These are phyloP conservation scores for Megastigmus dorsalis DNA, from an alignment of 2,888 invertebrate species.

Conservation along the genomic window DNA sequence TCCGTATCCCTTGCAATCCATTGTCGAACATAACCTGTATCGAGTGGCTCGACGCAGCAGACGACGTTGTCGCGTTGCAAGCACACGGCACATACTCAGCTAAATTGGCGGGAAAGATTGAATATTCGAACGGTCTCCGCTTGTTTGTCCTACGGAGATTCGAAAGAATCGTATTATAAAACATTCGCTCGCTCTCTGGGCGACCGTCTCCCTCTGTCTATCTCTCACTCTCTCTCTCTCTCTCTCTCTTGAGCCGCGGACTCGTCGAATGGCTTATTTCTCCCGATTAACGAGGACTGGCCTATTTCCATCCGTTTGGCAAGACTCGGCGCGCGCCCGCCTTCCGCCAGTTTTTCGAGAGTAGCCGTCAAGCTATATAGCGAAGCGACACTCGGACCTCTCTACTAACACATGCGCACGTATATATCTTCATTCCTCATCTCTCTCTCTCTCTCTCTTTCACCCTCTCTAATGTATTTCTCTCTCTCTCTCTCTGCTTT, in stretches of 20 bases:
- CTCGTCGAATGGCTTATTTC: constrained; percentile 19
- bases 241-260: no score
- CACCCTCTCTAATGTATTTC: not conserved
- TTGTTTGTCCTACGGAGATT: no score
- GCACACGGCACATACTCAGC: no score
- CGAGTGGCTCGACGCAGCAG: no score
- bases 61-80: no score
- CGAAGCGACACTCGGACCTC: not conserved
- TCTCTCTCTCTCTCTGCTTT: not conserved
- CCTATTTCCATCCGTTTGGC: constrained; percentile 59
- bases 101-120: no score
- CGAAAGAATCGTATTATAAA: constrained; percentile 31
- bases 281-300: constrained; percentile 51
- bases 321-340: constrained; percentile 28
- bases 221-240: no score
- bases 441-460: not conserved
- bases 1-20: no score
- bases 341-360: constrained; percentile 28
- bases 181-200: not conserved
- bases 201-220: no score
- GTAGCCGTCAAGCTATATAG: no score
- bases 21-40: no score
- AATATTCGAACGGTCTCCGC: no score
- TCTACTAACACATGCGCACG: not conserved
- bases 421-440: not conserved